These are phyloP conservation scores for Nasonovia ribisnigri DNA, from an alignment of 2,888 invertebrate species.

Conservation along the genomic window DNA sequence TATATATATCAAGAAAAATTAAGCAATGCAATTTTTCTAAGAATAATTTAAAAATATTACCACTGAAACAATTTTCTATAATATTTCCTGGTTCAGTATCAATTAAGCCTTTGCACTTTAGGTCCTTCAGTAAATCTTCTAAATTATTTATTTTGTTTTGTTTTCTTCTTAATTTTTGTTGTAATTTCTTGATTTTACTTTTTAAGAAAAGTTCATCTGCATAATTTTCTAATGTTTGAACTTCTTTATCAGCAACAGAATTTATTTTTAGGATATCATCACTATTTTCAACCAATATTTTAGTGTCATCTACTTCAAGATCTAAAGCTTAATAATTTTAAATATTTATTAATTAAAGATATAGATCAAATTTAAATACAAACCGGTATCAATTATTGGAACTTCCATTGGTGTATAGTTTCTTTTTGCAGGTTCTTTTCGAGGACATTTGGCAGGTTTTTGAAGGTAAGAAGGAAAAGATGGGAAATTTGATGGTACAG, in stretches of 20 bases:
- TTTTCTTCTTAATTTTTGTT: neutral
- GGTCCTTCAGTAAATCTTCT: slow-evolving; percentile 4
- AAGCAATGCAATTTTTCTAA: slow-evolving; percentile 20
- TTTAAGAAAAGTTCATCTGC: slow-evolving; percentile 20
- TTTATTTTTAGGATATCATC: neutral
- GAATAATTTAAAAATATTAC: slow-evolving; percentile 3
- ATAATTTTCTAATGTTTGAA: slow-evolving; percentile 15
- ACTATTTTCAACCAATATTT: neutral
- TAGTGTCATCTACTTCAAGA: neutral
- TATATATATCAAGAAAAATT: slow-evolving; percentile 8
- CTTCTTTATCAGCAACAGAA: slow-evolving; percentile 9
- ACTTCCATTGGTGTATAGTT: neutral
- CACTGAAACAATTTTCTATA: no score
- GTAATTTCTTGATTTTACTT: slow-evolving; percentile 4
- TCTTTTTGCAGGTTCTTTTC: slow-evolving; percentile 14
- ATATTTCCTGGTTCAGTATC: neutral
- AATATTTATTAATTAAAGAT: slow-evolving; percentile 9
- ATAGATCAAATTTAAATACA: slow-evolving; percentile 16
- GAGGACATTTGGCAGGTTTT: neutral
- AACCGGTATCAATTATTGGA: slow-evolving; percentile 10
- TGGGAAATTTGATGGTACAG: slow-evolving; percentile 4
- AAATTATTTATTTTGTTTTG: neutral
- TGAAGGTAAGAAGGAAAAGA: neutral
- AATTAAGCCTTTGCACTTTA: neutral
- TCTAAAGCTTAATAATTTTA: slow-evolving; percentile 3